Evolutionary conservation across 1,140 invertebrate genomes (phyloP), one percentile per base, ranked within the genome.

Genomic region (Hylyphantes graminicola): DNA sequence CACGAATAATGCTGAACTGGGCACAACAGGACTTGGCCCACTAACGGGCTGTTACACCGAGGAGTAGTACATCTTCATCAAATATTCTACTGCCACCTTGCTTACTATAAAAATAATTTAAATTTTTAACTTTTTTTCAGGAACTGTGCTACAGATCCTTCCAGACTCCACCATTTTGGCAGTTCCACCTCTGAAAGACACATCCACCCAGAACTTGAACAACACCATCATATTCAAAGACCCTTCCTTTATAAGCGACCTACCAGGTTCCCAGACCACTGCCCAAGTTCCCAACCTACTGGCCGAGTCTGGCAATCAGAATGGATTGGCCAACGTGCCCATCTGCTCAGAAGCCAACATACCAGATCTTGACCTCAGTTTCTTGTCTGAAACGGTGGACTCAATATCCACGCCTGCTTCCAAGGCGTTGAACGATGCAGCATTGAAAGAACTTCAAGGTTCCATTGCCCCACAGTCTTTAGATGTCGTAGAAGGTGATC

Each of bases 81-180:
- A 35, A 35, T 35, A 35, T 35, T 35, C 35, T 35, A 35, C 35
- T 35, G 35, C 35, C 35, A 35, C 35, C 35, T 35, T 35, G 35
- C 35, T 35, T 5, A 35, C 35, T 5, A 35, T 35, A 35, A 35
- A 35, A 35, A 35, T 35, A 35, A 35, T 70, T 70, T 68, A 53
- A 70, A n/a, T 10, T 5, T 15, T 70, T n/a, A 59, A 59, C 57
- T 59, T 21, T 65, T 21, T 70, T 79, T 11, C 51, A 85, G 84
- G 84, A 54, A 85, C 84, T 79, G 84, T 85, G 21, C 15, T 85
- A 8, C 84, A 85, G 73, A 85, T 85, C 17, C 51, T 79, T 11
- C 61, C 84, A 17, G 68, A 85, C 65, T 63, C 84, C 21, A 65
- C 84, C 11, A 53, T 85, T 11, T 12, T 78, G 13, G 54, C 84